Base-by-base conservation (phyloP, 2,113 vertebrate species). In the Talpa occidentalis region DNA sequence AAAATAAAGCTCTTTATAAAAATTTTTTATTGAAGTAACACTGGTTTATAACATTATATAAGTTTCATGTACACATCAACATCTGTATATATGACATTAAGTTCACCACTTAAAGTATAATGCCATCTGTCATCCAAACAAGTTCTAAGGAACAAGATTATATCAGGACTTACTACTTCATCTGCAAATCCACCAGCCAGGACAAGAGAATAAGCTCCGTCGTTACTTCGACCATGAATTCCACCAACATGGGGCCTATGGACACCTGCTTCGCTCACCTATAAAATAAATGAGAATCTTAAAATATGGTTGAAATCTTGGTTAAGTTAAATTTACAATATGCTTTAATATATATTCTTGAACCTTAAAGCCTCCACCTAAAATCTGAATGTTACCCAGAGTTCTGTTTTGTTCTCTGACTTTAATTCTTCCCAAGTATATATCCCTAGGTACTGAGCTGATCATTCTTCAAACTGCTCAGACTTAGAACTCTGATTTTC, bases 221-320 rank as follows among this genome's bases (percentile, higher is more conserved):
- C 99, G 54, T 99, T 99, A 97, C 99, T 99, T 93, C 99, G 99
- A 66, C 99, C 99, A 69, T 99, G 99, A 97, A 99, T 99, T 77
- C 99, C 99, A 59, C 99, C 99, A 47, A 99, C 99, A 54, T 99
- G 99, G 15, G 99, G 99, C 86, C 99, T 99, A 97, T 99, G 99
- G 90, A 99, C 99, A 60, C 99, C 99, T 8, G 99, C 99, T 98
- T 99, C 99, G 2, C 99, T 99, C 97, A 99, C 99, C 99, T 99
- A 81, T 52, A 66, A 95, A 95, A 56, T 30, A 96, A 96, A 67
- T 28, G 94, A 93, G 32, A 95, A 17, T 14, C 52, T 95, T 47
- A 92, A 66, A 81, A 77, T 82, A 74, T 44, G n/a, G 74, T 78
- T 72, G 15, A 94, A 88, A 7, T 85, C 54, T 56, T 79, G 40